phyloP scores from a whole-genome alignment of 2,888 invertebrate species.

The Oeneis ivallda region DNA sequence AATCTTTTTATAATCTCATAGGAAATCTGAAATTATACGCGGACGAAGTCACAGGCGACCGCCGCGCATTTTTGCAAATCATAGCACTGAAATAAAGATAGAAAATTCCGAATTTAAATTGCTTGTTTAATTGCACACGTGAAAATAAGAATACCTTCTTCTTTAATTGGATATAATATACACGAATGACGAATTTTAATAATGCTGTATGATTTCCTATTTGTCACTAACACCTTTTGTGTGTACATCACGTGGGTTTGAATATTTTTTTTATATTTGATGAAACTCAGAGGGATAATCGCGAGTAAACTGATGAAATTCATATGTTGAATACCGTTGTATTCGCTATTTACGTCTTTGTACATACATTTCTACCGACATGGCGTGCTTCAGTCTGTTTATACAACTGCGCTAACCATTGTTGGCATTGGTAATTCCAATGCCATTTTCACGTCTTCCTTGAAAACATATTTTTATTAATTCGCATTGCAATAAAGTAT shows the following conservation, averaged over 20 bases:
- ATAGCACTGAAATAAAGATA: background rate
- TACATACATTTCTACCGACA: constrained; percentile 49
- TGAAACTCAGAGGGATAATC: constrained; percentile 32
- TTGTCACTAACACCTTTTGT: constrained; percentile 59
- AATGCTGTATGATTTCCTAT: constrained; percentile 63
- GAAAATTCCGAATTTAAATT: background rate
- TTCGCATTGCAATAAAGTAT: constrained; percentile 59
- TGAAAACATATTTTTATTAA: constrained; percentile 21
- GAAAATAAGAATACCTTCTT: constrained; percentile 49
- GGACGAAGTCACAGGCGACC: too few relatives aligned
- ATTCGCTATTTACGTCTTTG: constrained; percentile 40
- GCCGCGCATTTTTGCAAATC: background rate
- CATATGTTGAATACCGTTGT: constrained; percentile 17
- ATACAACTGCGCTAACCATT: constrained; percentile 58
- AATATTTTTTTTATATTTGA: constrained; percentile 37
- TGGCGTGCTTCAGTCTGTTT: constrained; percentile 69
- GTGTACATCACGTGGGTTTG: constrained; percentile 55
- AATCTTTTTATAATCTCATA: too few relatives aligned
- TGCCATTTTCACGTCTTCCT: constrained; percentile 31
- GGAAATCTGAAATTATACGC: too few relatives aligned
- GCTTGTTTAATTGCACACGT: background rate
- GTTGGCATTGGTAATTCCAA: constrained; percentile 39
- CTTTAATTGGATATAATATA: constrained; percentile 65
- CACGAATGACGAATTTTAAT: constrained; percentile 67
- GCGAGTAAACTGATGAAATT: constrained; percentile 24